phyloP scores from a whole-genome alignment of 1,140 invertebrate genomes.

The Drosophila equinoxialis region DNA sequence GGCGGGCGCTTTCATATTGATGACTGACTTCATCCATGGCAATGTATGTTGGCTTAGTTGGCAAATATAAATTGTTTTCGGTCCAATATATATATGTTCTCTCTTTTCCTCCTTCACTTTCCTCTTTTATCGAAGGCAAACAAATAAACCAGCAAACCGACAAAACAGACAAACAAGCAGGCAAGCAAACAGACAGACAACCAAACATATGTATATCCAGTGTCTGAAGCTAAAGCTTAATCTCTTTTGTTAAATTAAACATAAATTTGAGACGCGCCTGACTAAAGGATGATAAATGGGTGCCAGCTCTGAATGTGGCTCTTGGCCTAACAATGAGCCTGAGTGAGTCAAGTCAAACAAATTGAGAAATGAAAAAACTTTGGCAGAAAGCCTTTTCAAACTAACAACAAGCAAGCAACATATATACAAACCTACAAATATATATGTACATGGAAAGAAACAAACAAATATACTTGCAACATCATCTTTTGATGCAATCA shows the following conservation, averaged over 20 bases:
- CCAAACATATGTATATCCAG: constrained; percentile 15
- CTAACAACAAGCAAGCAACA: not conserved
- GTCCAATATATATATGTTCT: constrained; percentile 8
- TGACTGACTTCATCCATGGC: constrained; percentile 8
- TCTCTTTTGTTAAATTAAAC: constrained; percentile 49
- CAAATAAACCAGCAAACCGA: not conserved
- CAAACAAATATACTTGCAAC: constrained; percentile 1
- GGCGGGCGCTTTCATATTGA: constrained; percentile 6
- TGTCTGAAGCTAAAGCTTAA: not conserved
- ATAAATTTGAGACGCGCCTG: constrained; percentile 52
- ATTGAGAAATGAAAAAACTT: constrained; percentile 37
- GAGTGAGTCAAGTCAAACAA: constrained; percentile 33
- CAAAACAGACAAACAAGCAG: not conserved
- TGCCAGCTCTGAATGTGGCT: constrained; percentile 33
- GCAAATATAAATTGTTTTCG: constrained; percentile 16
- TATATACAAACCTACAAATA: not conserved
- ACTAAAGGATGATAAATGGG: constrained; percentile 61
- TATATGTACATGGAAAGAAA: too few relatives aligned
- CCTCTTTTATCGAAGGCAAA: constrained; percentile 19
- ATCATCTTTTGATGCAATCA: constrained; percentile 1
- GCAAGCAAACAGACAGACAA: not conserved
- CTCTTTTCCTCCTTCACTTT: not conserved
- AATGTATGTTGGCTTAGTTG: constrained; percentile 17
- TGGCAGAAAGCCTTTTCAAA: not conserved
- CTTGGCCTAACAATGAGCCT: constrained; percentile 15